These are phyloP conservation scores for Ophion slaviceki DNA, from an alignment of 2,888 invertebrate genomes.

Conservation along the genomic window DNA sequence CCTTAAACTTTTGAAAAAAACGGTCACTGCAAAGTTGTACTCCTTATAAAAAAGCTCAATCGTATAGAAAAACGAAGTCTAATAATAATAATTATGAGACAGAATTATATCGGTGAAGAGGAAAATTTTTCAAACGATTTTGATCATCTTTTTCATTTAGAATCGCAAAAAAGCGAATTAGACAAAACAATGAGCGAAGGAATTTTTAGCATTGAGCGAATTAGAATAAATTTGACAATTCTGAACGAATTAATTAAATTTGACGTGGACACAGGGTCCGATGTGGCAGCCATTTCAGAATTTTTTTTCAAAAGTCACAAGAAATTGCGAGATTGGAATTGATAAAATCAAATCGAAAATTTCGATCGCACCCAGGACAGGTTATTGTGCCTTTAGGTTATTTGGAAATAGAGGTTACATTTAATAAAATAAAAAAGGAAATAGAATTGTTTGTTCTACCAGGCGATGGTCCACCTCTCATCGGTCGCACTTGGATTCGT, in stretches of 20 bases:
- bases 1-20: too few species aligned
- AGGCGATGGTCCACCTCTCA: conserved; percentile 34
- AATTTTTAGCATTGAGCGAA: conserved; percentile 16
- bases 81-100: not conserved
- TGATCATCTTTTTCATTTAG: conserved; percentile 32
- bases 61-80: conserved; percentile 29
- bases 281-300: conserved; percentile 21
- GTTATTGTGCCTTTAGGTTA: conserved; percentile 23
- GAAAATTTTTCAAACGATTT: conserved; percentile 14
- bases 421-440: not conserved
- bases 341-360: conserved; percentile 7
- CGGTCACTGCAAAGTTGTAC: too few species aligned
- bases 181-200: not conserved
- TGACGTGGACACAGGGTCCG: not conserved
- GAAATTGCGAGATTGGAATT: not conserved
- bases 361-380: conserved; percentile 28
- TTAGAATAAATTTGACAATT: not conserved
- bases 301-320: not conserved
- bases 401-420: conserved; percentile 47
- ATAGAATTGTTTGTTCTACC: conserved; percentile 28
- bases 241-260: not conserved
- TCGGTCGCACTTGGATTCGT: conserved; percentile 32
- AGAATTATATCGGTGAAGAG: conserved; percentile 23
- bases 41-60: conserved; percentile 6
- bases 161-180: conserved; percentile 18